Evolutionary conservation across 2,888 invertebrate genomes (phyloP).

Genomic region (Argynnis bischoffii): DNA sequence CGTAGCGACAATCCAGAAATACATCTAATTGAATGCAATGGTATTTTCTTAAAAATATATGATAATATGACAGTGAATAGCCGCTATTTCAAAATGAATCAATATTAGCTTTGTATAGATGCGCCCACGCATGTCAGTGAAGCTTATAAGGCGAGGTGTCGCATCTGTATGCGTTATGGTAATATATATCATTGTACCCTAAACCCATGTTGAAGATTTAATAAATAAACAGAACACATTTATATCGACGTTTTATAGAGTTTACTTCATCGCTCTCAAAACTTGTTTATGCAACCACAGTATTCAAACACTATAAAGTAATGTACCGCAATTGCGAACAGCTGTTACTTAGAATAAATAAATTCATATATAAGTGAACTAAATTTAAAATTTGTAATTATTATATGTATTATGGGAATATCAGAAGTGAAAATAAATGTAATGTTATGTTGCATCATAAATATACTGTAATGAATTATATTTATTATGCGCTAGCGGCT

Average conservation of each 20-base stretch:
- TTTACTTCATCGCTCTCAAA: constrained; percentile 20
- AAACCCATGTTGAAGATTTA: constrained; percentile 24
- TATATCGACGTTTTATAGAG: constrained; percentile 15
- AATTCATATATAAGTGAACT: neutral
- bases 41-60: constrained; percentile 38
- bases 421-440: too few species aligned
- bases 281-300: constrained; percentile 16
- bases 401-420: too few species aligned
- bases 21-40: constrained; percentile 43
- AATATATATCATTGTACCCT: constrained; percentile 33
- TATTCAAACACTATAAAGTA: constrained; percentile 13
- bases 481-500: too few species aligned
- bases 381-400: too few species aligned
- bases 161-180: constrained; percentile 31
- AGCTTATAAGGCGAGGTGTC: neutral
- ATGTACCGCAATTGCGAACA: constrained; percentile 3
- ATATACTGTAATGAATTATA: too few species aligned
- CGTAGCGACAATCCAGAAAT: constrained; percentile 33
- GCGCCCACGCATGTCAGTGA: constrained; percentile 23
- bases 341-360: constrained; percentile 1
- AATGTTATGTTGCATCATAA: too few species aligned
- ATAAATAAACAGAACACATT: constrained; percentile 24
- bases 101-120: constrained; percentile 15
- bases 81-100: constrained; percentile 26
- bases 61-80: constrained; percentile 34